Evolutionary conservation across 2,113 vertebrate species (phyloP).

Genomic region (Neotoma lepida): DNA sequence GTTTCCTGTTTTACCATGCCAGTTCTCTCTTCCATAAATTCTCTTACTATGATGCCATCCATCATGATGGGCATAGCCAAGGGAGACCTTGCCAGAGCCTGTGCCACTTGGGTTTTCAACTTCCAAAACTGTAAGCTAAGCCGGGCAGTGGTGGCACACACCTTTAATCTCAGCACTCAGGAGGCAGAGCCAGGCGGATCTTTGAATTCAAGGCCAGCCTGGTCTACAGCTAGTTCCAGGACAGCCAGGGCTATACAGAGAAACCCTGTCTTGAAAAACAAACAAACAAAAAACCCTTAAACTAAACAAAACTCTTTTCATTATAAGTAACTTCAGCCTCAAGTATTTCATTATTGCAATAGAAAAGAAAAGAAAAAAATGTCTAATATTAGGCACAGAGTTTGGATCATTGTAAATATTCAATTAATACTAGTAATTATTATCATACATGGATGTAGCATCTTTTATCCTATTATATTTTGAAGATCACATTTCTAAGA

Average conservation of each 20-base stretch:
- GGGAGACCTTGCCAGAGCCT: background rate
- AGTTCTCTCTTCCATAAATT: background rate
- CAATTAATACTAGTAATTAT: background rate
- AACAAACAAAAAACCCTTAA: background rate
- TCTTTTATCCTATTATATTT: background rate
- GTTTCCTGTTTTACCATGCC: background rate
- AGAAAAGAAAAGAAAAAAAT: background rate
- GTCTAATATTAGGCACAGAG: background rate
- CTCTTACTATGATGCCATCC: background rate
- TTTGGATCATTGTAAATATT: constrained; percentile 4
- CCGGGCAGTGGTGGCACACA: too few relatives aligned
- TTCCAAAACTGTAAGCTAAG: background rate
- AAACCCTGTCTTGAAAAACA: background rate
- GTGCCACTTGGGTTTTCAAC: background rate
- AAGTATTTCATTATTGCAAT: background rate
- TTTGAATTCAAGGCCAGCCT: background rate
- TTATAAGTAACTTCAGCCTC: background rate
- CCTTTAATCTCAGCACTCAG: background rate
- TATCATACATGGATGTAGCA: background rate
- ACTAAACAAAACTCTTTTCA: background rate
- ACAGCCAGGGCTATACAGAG: background rate
- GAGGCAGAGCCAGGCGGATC: background rate
- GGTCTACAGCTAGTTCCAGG: background rate
- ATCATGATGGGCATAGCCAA: background rate
- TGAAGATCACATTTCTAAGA: constrained; percentile 40